Evolutionary conservation across 2,888 invertebrate genomes (phyloP), one percentile per base, ranked within the genome.

Genomic region (Octodonta nipae): DNA sequence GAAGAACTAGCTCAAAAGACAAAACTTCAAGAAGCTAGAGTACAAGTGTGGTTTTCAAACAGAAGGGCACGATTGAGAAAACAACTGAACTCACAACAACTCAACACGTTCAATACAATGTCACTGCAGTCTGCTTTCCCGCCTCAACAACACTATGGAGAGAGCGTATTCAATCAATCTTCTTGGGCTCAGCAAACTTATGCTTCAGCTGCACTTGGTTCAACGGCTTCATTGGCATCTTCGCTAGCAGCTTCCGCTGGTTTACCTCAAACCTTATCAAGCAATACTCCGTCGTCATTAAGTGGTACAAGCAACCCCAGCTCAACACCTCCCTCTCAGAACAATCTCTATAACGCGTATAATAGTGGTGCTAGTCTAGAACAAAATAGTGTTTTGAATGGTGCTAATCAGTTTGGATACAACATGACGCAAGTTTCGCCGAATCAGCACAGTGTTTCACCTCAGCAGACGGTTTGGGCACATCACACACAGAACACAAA

Each of bases 51-150:
- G 81, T 82, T 82, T 63, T 79, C 79, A 46, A 83, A 83, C 56
- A 61, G 83, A 26, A 61, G 83, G 29, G 83, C 83, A 1, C 61
- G 82, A 26, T 68, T 78, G 49, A 65, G 83, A 34, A 83, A 84
- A 53, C 78, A 80, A 62, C 65, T 91, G 27, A 86, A 84, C 61
- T 83, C 83, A 2, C 85, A 85, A 55, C 85, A 85, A 55, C 58
- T 84, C 38, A 79, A 81, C 53, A 78, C 81, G 14, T 85, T 84
- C 60, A 82, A 80, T 52, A 73, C 78, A 2, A 79, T 80, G 78
- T 75, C 78, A 10, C 40, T 63, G 22, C 62, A 60, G 44, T 47
- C 52, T 4, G 59, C 61, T 2, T 61, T 63, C 36, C 62, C 62
- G 0, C 50, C 51, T 4, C 60, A 59, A 31, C 59, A 62, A 34